phyloP scores from a whole-genome alignment of 2,797 vertebrate species.

The Sebastes oblongus region DNA sequence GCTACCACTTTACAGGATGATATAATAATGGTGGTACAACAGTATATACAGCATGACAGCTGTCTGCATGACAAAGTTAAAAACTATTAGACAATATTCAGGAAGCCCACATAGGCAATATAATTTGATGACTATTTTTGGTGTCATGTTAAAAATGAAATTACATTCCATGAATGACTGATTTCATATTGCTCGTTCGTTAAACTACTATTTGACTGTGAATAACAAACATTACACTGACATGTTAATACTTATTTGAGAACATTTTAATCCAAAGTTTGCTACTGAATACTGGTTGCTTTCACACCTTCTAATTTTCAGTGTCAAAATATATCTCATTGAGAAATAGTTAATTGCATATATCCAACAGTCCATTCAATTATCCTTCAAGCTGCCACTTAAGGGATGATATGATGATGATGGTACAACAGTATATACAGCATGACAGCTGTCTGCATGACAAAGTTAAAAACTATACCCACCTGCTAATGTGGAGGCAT shows the following conservation, averaged over 20 bases:
- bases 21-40: neutral
- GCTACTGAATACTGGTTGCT: neutral
- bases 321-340: neutral
- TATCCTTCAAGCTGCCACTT: neutral
- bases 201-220: neutral
- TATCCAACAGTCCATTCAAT: neutral
- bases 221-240: neutral
- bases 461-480: neutral
- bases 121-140: neutral
- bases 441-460: neutral
- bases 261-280: neutral
- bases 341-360: neutral
- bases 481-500: neutral
- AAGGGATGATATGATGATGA: neutral
- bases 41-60: neutral
- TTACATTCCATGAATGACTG: neutral
- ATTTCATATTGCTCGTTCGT: neutral
- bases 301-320: neutral
- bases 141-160: neutral
- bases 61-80: neutral
- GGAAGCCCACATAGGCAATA: no score
- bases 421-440: neutral
- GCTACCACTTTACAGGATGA: neutral
- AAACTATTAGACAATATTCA: neutral
- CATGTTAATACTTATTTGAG: neutral